Evolutionary conservation across 2,797 vertebrate genomes (phyloP), one percentile per base, ranked within the genome.

Genomic region (Pelodytes ibericus): DNA sequence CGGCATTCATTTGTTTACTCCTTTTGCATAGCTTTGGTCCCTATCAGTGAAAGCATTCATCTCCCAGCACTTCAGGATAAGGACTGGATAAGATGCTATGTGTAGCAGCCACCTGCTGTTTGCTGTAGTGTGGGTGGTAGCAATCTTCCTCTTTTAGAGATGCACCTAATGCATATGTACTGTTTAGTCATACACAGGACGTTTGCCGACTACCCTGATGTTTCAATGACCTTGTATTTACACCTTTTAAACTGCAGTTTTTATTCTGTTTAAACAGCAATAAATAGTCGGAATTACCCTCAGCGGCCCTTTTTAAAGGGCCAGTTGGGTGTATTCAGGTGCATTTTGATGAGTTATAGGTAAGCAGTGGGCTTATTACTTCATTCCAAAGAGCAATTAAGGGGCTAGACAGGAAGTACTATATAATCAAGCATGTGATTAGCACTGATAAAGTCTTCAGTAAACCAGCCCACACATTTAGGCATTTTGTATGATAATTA

Each of bases 31-130:
- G 4, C 44, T 10, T 53, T 53, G n/a, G 49, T 58, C 25, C 7
- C 51, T 56, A 25, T 56, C 56, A 6, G 13, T 67, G 4, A n/a
- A 68, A 16, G 33, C 51, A 36, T 68, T 60, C 33, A 74, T 61
- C 65, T 24, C 18, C 61, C 29, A 57, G 39, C 41, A 63, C 44
- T 18, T 41, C 9, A 16, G 59, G 74, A 70, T 71, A 63, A 69
- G 74, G 57, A n/a, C n/a, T n/a, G n/a, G n/a, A 25, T 53, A 26
- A 41, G 56, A 60, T 61, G 30, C 62, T 26, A 2, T 36, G 51
- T 65, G 62, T 61, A 72, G 22, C 70, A 56, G 62, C 75, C 75
- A 77, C 61, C 75, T 77, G 75, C 75, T 77, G 69, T 77, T 78
- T 78, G 69, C 56, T 59, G 24, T 33, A 30, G 26, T 66, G 75